Evolutionary conservation across 2,113 vertebrate species (phyloP), one percentile per base, ranked within the genome.

Genomic region (Pungitius pungitius): DNA sequence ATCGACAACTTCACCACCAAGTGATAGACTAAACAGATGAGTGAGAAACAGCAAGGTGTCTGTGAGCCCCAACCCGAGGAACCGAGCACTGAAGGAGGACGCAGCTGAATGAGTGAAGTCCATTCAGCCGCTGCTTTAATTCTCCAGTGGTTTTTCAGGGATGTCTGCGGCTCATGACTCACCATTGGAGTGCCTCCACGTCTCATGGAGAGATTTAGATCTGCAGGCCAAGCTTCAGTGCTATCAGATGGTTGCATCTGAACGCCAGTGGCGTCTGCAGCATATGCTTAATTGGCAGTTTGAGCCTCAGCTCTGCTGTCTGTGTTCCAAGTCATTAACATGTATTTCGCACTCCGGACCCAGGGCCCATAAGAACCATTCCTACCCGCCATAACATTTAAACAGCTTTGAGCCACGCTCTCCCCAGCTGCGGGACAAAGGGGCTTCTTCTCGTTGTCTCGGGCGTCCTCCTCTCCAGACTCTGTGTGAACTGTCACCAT

Each of bases 271-370:
- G 78, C 78, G 75, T 88, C 87, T 71, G 86, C 83, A 88, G 78
- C 91, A 90, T 91, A 92, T 91, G 91, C 84, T 81, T 93, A 89
- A 93, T 90, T 90, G 90, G 84, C 84, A 89, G 82, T 88, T 89
- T 84, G 90, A 90, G 87, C 87, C 87, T 84, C 78, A 78, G 83
- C 87, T 77, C 64, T 59, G 81, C 83, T 88, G 85, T 89, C 85
- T 76, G 79, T 15, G 87, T 92, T 93, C 88, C 88, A 92, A 90
- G 79, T 88, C 90, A 90, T 93, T 93, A 91, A 82, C 90, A 85
- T 89, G 88, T 87, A 87, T 90, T 88, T 81, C 87, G 88, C 83
- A 80, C 87, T 69, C 61, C 47, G 80, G 89, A 90, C 87, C 83
- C 11, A 55, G 54, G 82, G 83, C 84, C 75, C 86, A 37, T 60